These are phyloP conservation scores for Drosophila dunni DNA, from an alignment of 1,140 invertebrate genomes.

Conservation along the genomic window DNA sequence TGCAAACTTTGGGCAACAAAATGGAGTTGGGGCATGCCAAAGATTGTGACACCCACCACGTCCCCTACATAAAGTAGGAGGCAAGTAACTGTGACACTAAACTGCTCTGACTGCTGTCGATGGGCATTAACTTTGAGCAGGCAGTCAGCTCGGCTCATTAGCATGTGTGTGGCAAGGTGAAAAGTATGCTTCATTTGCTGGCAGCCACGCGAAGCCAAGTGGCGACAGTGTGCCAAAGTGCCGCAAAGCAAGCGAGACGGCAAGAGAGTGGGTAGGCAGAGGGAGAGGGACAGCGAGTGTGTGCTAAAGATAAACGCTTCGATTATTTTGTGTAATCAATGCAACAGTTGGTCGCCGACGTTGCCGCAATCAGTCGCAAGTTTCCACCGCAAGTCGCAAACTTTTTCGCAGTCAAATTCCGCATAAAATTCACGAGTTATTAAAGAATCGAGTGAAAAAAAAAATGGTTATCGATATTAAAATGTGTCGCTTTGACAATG, in stretches of 20 bases:
- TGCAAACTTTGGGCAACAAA: too few relatives aligned
- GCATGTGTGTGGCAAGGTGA: conserved; percentile 59
- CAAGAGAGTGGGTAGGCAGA: neutral
- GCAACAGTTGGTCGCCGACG: conserved; percentile 74
- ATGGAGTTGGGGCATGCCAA: neutral
- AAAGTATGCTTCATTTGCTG: conserved; percentile 73
- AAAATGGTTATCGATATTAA: conserved; percentile 86
- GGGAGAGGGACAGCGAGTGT: neutral
- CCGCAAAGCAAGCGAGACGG: conserved; percentile 23
- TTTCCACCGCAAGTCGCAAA: conserved; percentile 28
- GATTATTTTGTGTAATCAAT: conserved; percentile 46
- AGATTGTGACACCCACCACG: conserved; percentile 2
- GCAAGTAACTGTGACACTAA: conserved; percentile 49
- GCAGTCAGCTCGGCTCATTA: conserved; percentile 62
- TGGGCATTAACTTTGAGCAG: conserved; percentile 51
- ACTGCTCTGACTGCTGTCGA: conserved; percentile 69
- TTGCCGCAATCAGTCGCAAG: conserved; percentile 49
- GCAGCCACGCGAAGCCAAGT: conserved; percentile 13
- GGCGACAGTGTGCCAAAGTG: conserved; percentile 15
- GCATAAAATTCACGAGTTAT: neutral
- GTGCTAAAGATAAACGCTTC: conserved; percentile 41
- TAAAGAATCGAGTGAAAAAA: neutral
- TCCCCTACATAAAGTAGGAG: too few relatives aligned
- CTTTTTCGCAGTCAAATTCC: neutral
- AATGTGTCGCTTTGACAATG: conserved; percentile 87